Evolutionary conservation across 2,113 vertebrate species (phyloP).

Genomic region (Epinephelus lanceolatus): DNA sequence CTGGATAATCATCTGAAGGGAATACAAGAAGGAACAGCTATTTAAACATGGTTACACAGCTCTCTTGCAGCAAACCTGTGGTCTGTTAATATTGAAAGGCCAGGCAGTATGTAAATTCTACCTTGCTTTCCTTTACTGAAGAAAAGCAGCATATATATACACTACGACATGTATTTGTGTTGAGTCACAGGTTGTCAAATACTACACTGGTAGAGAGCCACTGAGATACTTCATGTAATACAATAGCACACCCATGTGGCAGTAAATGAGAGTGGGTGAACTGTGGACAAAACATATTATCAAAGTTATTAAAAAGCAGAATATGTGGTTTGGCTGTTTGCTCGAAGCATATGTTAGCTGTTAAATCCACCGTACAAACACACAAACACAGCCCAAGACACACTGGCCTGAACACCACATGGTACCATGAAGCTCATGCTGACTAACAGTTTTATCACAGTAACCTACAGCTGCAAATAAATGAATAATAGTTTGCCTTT

Average conservation of each 20-base stretch:
- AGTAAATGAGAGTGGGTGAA: slow-evolving; percentile 15
- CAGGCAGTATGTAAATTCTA: not conserved
- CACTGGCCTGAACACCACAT: slow-evolving; percentile 47
- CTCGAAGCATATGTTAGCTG: slow-evolving; percentile 38
- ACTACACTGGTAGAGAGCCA: not conserved
- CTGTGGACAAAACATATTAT: not conserved
- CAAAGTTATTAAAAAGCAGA: slow-evolving; percentile 16
- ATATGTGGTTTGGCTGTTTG: slow-evolving; percentile 37
- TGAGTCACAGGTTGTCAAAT: slow-evolving; percentile 8
- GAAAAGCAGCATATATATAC: too few species aligned
- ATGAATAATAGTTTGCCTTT: slow-evolving; percentile 57
- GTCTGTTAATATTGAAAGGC: not conserved
- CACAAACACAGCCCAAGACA: slow-evolving; percentile 32
- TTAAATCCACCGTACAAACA: slow-evolving; percentile 40
- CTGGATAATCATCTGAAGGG: slow-evolving; percentile 91
- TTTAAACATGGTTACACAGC: slow-evolving; percentile 1
- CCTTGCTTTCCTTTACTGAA: not conserved
- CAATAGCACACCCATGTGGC: slow-evolving; percentile 76
- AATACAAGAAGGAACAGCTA: not conserved
- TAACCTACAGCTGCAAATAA: slow-evolving; percentile 66
- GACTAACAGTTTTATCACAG: slow-evolving; percentile 50
- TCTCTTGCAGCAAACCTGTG: slow-evolving; percentile 4
- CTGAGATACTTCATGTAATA: slow-evolving; percentile 7
- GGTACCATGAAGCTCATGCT: slow-evolving; percentile 46
- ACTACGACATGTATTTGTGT: too few species aligned